phyloP scores from a whole-genome alignment of 2,113 vertebrate species.

The Rhea pennata region DNA sequence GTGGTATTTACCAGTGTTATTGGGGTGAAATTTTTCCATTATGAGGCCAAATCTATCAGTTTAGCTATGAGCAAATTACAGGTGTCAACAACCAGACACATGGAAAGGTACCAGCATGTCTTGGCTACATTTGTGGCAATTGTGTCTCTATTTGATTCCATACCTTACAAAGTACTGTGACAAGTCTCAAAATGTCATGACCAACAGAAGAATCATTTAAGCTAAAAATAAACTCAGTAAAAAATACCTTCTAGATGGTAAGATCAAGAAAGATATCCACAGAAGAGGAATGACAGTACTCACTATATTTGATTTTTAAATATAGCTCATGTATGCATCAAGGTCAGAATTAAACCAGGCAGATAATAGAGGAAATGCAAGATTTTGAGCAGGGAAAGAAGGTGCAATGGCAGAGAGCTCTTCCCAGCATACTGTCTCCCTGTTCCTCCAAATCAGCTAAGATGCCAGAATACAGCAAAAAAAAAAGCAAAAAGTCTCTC shows the following conservation, averaged over 20 bases:
- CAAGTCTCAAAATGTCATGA: background rate
- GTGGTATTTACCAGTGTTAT: too few species aligned
- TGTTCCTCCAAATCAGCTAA: background rate
- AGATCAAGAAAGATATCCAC: background rate
- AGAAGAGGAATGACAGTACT: background rate
- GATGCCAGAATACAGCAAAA: background rate
- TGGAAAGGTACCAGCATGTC: background rate
- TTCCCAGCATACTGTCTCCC: background rate
- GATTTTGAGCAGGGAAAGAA: background rate
- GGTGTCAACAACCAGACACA: background rate
- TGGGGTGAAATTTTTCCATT: too few species aligned
- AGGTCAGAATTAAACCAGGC: background rate
- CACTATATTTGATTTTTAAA: background rate
- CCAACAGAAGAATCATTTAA: background rate
- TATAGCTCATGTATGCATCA: background rate
- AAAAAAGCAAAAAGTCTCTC: background rate
- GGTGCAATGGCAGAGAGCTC: background rate
- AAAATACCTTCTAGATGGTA: background rate
- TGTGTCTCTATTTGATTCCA: background rate
- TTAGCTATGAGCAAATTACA: constrained; percentile 54
- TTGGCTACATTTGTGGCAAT: constrained; percentile 21
- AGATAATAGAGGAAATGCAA: background rate
- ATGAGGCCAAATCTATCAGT: background rate
- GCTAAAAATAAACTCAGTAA: background rate
- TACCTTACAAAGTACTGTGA: background rate